Base-by-base conservation (phyloP, 1,140 invertebrate species). In the Rhagoletis zephyria region DNA sequence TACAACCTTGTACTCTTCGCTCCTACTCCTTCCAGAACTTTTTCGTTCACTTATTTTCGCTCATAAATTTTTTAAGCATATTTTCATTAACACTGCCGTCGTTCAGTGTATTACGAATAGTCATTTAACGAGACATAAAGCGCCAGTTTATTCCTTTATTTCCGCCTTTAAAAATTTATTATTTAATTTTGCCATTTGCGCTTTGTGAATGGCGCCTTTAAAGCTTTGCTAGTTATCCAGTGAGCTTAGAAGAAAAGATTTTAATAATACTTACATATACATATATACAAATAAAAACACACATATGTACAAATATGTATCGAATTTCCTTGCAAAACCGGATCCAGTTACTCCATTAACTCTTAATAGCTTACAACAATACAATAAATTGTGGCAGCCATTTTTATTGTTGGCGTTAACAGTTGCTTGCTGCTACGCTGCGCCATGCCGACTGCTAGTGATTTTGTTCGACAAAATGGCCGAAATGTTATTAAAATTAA, bases 281-380 rank as follows among this genome's bases (percentile, higher is more conserved):
- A 56, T 10, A 56, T 10, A 56, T 56, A 10, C 5, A 5, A 56
- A 56, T 56, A 56, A 7, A 10, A 2, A 48, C 4, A 9, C 12
- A 6, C 45, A 14, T 45, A 48, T 48, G 10, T n/a, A 30, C 30
- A 30, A 30, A 30, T 30, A 12, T 48, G 42, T 12, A 48, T 16
- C 1, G 12, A 16, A 74, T 42, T 40, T 74, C 45, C 67, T 74
- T 40, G 42, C 67, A 74, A 48, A 74, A 74, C 67, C 45, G 45
- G 40, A 42, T 74, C 67, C 42, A 16, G 40, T 74, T 74, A 10
- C 42, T 16, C 67, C 67, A 74, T 74, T 74, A 45, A 74, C 67
- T 74, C 67, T 74, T 74, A 74, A 74, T 74, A 42, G 65, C 40
- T 40, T 74, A 16, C 67, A 74, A 74, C 65, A 67, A 48, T 74